These are phyloP conservation scores for Regulus satrapa DNA, from an alignment of 2,113 vertebrate species.

Conservation along the genomic window DNA sequence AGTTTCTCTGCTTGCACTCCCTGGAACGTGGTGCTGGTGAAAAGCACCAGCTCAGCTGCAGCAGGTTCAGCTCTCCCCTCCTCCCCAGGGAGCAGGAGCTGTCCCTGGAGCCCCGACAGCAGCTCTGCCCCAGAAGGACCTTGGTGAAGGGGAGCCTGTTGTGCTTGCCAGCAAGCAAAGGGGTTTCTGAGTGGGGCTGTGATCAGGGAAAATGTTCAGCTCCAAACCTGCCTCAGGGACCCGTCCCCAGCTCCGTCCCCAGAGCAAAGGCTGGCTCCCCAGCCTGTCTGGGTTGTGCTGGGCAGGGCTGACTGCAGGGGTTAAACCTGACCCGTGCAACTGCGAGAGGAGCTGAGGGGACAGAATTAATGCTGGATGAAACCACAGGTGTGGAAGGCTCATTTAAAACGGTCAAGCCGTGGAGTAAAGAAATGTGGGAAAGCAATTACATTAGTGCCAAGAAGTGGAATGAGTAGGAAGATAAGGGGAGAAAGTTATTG, in stretches of 20 bases:
- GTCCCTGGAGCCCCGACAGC: neutral
- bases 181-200: neutral
- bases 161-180: neutral
- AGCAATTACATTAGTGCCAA: neutral
- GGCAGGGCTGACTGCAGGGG: neutral
- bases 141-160: neutral
- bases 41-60: neutral
- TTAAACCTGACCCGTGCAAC: neutral
- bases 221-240: neutral
- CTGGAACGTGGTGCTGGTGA: neutral
- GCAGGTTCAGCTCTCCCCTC: neutral
- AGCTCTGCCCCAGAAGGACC: neutral
- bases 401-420: neutral
- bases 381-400: neutral
- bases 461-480: neutral
- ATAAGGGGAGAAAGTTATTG: slow-evolving; percentile 20
- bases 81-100: rapidly evolving
- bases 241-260: no score
- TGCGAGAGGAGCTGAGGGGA: neutral
- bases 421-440: neutral
- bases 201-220: neutral
- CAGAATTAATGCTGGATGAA: neutral
- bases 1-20: neutral
- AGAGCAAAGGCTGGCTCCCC: neutral
- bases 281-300: neutral